These are phyloP conservation scores for Catagonus wagneri DNA, from an alignment of 2,113 vertebrate genomes.

Conservation along the genomic window DNA sequence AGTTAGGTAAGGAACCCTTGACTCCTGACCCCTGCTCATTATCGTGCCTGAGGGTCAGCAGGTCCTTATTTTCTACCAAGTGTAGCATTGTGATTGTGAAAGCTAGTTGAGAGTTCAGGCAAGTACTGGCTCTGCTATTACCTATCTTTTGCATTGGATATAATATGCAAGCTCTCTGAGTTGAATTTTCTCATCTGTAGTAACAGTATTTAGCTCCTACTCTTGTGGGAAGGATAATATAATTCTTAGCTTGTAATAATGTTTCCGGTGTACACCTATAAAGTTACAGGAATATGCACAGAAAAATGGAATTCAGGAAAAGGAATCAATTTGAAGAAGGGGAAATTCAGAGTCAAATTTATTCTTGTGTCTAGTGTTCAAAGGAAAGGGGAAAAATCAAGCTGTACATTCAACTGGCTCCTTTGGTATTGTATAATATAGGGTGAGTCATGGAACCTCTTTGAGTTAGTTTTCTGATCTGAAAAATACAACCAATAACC, in stretches of 20 bases:
- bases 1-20: background rate
- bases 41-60: background rate
- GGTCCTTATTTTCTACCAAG: background rate
- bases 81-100: background rate
- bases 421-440: background rate
- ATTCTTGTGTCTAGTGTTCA: background rate
- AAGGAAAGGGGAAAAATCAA: background rate
- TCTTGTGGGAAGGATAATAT: background rate
- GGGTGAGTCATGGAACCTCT: background rate
- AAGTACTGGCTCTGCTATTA: background rate
- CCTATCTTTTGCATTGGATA: background rate
- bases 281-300: background rate
- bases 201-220: background rate
- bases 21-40: background rate
- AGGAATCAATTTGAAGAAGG: background rate
- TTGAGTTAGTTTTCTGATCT: background rate
- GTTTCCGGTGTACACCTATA: background rate
- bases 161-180: background rate
- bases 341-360: background rate
- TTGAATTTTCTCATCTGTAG: background rate
- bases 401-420: background rate
- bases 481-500: background rate
- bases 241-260: background rate
- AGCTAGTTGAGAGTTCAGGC: background rate
- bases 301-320: constrained; percentile 5